These are phyloP conservation scores for Poecilia velifera DNA, from an alignment of 2,797 vertebrate species.

Conservation along the genomic window DNA sequence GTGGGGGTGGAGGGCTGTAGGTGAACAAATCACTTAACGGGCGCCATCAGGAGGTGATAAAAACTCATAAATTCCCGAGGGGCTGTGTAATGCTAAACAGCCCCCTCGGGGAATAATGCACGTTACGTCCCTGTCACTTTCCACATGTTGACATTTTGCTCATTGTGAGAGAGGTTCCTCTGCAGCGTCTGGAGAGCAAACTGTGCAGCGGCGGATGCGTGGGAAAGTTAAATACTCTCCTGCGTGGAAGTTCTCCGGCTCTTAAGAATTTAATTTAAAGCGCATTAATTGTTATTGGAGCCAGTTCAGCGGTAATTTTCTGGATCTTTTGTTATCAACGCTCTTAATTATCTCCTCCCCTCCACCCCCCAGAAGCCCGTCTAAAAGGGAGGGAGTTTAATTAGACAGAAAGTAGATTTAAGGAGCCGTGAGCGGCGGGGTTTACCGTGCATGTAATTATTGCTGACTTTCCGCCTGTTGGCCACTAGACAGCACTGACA, in stretches of 20 bases:
- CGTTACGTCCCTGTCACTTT: slow-evolving; percentile 64
- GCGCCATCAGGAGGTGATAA: slow-evolving; percentile 98
- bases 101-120: slow-evolving; percentile 79
- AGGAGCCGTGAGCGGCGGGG: slow-evolving; percentile 66
- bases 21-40: slow-evolving; percentile 99
- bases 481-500: slow-evolving; percentile 59
- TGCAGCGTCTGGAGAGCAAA: slow-evolving; percentile 80
- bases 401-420: slow-evolving; percentile 81
- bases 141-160: slow-evolving; percentile 97
- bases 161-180: slow-evolving; percentile 87
- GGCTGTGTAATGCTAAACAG: slow-evolving; percentile 98
- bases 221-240: slow-evolving; percentile 99
- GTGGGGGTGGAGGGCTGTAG: slow-evolving; percentile 64
- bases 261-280: slow-evolving; percentile 86
- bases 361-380: slow-evolving; percentile 52
- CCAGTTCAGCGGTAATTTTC: slow-evolving; percentile 77
- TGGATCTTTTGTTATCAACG: slow-evolving; percentile 81
- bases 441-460: slow-evolving; percentile 80
- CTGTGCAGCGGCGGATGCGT: slow-evolving; percentile 82
- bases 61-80: slow-evolving; percentile 99
- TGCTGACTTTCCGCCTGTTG: slow-evolving; percentile 82
- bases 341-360: slow-evolving; percentile 78
- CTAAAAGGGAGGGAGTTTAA: slow-evolving; percentile 72
- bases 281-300: slow-evolving; percentile 86
- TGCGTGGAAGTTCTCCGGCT: slow-evolving; percentile 62